A percentile compares a stretch with the other conserved stretches of the same genome.
phyloP scores from a whole-genome alignment of 2,113 vertebrate species.

The Fulmarus glacialis region DNA sequence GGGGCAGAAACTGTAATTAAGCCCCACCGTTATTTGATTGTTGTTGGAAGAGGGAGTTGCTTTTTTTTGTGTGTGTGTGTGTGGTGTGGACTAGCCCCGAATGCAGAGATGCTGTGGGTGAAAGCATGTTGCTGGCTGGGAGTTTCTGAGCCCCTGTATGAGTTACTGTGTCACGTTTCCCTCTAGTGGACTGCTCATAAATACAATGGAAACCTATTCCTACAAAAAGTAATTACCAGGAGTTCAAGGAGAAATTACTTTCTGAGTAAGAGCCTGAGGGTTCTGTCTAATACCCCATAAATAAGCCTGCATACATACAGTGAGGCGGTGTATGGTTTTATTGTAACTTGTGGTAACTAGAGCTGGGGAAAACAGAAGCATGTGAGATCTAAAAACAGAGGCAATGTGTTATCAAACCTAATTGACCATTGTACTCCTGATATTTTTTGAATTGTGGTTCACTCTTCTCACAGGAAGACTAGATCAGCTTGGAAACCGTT shows the following conservation, averaged over 20 bases:
- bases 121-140: not conserved
- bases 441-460: not conserved
- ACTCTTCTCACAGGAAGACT: not conserved
- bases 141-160: not conserved
- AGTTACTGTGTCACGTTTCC: not conserved
- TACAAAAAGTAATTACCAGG: not conserved
- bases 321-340: not conserved
- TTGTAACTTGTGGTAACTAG: not conserved
- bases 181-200: not conserved
- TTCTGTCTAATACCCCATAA: not conserved
- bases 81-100: not conserved
- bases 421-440: not conserved
- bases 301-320: fast-evolving
- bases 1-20: not conserved
- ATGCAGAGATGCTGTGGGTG: not conserved
- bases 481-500: not conserved
- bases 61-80: no score
- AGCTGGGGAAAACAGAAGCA: not conserved
- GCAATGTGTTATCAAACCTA: not conserved
- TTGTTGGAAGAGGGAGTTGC: not conserved
- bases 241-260: not conserved
- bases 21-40: not conserved
- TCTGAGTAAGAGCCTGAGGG: not conserved
- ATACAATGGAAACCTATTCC: not conserved
- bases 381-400: not conserved